Percentiles rank a stretch among this genome's conserved stretches.
These are phyloP conservation scores for Ovibos moschatus DNA, from an alignment of 2,113 vertebrate genomes.

Conservation along the genomic window DNA sequence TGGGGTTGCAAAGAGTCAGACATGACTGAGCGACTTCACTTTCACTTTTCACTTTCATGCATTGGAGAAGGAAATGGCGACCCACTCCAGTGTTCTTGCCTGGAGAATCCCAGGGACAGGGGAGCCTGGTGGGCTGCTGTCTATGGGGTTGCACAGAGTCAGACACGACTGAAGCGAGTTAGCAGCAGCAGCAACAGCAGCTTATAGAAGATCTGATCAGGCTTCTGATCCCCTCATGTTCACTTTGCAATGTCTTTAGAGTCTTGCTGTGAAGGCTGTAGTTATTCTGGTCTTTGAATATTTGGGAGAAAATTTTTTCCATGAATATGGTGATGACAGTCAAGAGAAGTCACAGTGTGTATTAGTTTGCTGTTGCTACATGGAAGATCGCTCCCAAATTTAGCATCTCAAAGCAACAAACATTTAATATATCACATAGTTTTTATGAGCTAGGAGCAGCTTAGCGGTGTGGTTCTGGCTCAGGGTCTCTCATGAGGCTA, in stretches of 20 bases:
- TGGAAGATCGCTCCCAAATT: not conserved
- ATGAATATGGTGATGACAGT: not conserved
- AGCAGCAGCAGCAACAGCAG: no score
- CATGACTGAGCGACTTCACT: no score
- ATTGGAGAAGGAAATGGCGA: no score
- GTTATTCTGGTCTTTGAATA: conserved; percentile 4
- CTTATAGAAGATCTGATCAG: not conserved
- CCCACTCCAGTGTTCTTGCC: no score
- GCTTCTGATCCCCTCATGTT: not conserved
- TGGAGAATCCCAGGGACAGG: no score
- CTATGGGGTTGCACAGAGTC: no score
- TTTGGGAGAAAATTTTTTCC: not conserved
- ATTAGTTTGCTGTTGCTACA: not conserved
- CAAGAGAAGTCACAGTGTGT: not conserved
- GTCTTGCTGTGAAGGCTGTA: not conserved
- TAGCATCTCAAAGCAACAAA: not conserved
- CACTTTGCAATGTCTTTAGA: not conserved
- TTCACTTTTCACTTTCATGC: no score
- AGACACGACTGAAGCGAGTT: no score
- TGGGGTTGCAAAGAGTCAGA: no score
- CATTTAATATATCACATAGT: not conserved
- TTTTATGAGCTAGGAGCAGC: not conserved
- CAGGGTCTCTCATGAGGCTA: not conserved
- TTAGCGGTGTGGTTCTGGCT: not conserved
- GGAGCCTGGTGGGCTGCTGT: no score